Percentiles rank a stretch among this genome's conserved stretches.
These are phyloP conservation scores for Thymelicus sylvestris DNA, from an alignment of 2,888 invertebrate species.

Conservation along the genomic window DNA sequence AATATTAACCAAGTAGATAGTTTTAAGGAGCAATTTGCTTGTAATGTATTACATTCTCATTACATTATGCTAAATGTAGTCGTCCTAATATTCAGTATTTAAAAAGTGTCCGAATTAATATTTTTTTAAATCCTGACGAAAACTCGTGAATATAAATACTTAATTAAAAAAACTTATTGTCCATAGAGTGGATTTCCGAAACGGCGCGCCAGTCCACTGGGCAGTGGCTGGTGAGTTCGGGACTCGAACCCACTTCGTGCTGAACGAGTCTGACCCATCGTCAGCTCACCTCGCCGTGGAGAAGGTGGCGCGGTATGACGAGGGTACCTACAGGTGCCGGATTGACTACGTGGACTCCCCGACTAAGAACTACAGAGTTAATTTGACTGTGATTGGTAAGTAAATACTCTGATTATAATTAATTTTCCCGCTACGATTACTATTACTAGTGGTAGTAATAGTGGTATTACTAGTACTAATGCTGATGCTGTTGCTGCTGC, in stretches of 20 bases:
- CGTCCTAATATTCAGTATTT: no score
- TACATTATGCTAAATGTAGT: no score
- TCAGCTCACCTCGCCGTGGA: constrained; percentile 90
- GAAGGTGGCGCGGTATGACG: constrained; percentile 89
- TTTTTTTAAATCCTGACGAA: no score
- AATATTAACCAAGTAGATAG: no score
- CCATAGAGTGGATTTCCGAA: constrained; percentile 90
- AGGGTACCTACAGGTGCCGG: constrained; percentile 94
- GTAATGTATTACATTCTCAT: no score
- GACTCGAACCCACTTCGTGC: constrained; percentile 89
- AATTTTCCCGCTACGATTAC: no score
- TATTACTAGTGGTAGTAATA: no score
- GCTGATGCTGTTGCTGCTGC: no score
- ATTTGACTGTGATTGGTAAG: constrained; percentile 95
- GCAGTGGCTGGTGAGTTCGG: constrained; percentile 92
- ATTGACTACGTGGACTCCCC: constrained; percentile 96
- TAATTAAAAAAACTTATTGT: neutral
- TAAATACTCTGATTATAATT: constrained; percentile 42
- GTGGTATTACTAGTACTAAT: no score
- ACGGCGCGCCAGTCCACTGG: constrained; percentile 90
- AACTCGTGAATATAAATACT: no score
- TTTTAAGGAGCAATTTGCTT: no score
- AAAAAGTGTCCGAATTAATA: no score
- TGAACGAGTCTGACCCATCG: constrained; percentile 88
- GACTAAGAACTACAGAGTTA: constrained; percentile 93